Conservation (phyloP, 2,888 invertebrate species). For the Drosophila helvetica region DNA sequence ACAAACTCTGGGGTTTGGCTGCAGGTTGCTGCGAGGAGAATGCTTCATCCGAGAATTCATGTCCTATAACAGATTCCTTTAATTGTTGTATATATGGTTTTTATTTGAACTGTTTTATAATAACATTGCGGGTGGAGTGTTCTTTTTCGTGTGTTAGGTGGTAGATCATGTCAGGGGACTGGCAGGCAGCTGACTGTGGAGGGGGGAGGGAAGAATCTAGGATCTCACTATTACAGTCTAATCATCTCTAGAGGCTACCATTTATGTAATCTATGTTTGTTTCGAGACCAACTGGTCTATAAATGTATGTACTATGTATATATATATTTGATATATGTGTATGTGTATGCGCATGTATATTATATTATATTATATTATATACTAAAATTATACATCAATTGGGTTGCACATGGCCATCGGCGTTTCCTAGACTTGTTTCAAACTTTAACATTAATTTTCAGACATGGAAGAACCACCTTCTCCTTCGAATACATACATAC, state of each 20-base stretch:
- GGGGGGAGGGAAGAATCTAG: constrained; percentile 36
- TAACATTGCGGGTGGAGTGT: constrained; percentile 29
- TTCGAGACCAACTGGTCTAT: constrained; percentile 44
- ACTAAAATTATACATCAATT: background rate
- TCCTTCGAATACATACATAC: background rate
- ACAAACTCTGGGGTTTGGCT: no score
- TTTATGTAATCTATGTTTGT: constrained; percentile 25
- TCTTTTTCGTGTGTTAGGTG: background rate
- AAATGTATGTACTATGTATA: constrained; percentile 23
- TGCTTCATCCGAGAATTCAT: no score
- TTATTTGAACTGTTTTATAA: constrained; percentile 48
- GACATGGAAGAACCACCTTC: background rate
- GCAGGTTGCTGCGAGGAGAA: no score
- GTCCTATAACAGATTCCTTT: no score
- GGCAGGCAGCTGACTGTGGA: background rate
- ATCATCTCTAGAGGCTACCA: constrained; percentile 36
- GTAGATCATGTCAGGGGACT: constrained; percentile 5
- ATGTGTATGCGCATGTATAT: constrained; percentile 19
- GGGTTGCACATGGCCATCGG: background rate
- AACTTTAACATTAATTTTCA: constrained; percentile 29
- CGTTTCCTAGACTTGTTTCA: constrained; percentile 6
- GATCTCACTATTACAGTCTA: constrained; percentile 43
- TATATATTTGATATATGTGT: constrained; percentile 16
- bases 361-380: constrained; percentile 27
- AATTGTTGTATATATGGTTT: constrained; percentile 35